A percentile compares a stretch with the other conserved stretches of the same genome.
Conservation (phyloP, 2,888 invertebrate genomes). For the Cynaeus angustus region DNA sequence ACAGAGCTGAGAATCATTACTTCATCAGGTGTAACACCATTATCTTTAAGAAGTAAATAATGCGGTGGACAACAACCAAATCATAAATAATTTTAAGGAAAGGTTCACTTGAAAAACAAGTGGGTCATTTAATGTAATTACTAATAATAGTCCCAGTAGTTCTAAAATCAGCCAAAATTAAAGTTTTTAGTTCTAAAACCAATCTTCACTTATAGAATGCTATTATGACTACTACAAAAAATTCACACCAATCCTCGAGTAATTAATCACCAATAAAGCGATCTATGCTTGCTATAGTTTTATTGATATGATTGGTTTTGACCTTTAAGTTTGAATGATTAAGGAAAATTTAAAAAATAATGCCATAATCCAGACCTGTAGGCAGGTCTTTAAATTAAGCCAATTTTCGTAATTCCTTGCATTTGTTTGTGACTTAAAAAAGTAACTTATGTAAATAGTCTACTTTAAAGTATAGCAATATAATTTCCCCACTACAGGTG, state of each 20-base stretch:
- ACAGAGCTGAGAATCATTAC: conserved; percentile 31
- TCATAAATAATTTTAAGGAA: conserved; percentile 37
- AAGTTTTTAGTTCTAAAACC: too few species aligned
- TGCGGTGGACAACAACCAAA: conserved; percentile 9
- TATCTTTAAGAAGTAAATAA: conserved; percentile 32
- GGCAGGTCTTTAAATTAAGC: conserved; percentile 31
- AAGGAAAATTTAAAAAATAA: conserved; percentile 1
- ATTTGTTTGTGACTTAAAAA: conserved; percentile 45
- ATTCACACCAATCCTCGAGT: too few species aligned
- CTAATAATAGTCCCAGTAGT: neutral
- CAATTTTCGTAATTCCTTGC: conserved; percentile 42
- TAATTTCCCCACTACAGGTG: conserved; percentile 64
- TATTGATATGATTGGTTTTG: too few species aligned
- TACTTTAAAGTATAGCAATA: conserved; percentile 49
- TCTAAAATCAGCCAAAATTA: neutral
- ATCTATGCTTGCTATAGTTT: too few species aligned
- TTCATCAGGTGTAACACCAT: conserved; percentile 28
- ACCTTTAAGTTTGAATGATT: neutral
- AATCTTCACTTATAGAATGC: too few species aligned
- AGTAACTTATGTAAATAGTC: conserved; percentile 44
- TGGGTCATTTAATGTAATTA: neutral
- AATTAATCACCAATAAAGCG: neutral
- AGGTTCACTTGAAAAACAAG: conserved; percentile 6
- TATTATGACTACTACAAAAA: too few species aligned
- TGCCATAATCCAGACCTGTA: conserved; percentile 1